Evolutionary conservation across 2,888 invertebrate species (phyloP).

Genomic region (Empis stercorea): DNA sequence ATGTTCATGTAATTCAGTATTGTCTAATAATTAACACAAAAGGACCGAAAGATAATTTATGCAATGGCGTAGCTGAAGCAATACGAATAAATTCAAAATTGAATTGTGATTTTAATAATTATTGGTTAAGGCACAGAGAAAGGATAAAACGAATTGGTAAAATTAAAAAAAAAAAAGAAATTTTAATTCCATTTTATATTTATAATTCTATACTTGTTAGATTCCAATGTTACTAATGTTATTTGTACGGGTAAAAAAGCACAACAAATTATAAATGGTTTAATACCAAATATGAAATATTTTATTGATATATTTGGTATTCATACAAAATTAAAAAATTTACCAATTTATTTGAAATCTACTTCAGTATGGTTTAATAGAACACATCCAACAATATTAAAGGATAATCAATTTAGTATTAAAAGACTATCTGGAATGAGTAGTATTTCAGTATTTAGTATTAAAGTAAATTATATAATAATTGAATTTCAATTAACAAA

Average conservation of each 20-base stretch:
- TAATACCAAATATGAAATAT: conserved; percentile 28
- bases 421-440: conserved; percentile 40
- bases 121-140: conserved; percentile 25
- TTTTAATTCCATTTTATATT: too few species aligned
- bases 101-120: conserved; percentile 15
- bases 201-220: too few species aligned
- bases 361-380: conserved; percentile 29
- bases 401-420: conserved; percentile 38
- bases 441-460: conserved; percentile 42
- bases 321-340: conserved; percentile 30
- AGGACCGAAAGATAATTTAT: conserved; percentile 21
- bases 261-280: conserved; percentile 27
- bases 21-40: conserved; percentile 28
- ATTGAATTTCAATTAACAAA: neutral
- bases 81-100: conserved; percentile 14
- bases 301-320: conserved; percentile 33
- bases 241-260: conserved; percentile 32
- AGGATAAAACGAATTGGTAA: conserved; percentile 25
- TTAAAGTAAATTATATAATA: conserved; percentile 36
- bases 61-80: conserved; percentile 21
- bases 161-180: neutral
- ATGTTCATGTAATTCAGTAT: conserved; percentile 34
- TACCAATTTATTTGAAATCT: conserved; percentile 28
- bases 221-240: conserved; percentile 21
- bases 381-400: conserved; percentile 32